phyloP scores from a whole-genome alignment of 35 echinoderm and acorn worm species.

The Hemicentrotus pulcherrimus region DNA sequence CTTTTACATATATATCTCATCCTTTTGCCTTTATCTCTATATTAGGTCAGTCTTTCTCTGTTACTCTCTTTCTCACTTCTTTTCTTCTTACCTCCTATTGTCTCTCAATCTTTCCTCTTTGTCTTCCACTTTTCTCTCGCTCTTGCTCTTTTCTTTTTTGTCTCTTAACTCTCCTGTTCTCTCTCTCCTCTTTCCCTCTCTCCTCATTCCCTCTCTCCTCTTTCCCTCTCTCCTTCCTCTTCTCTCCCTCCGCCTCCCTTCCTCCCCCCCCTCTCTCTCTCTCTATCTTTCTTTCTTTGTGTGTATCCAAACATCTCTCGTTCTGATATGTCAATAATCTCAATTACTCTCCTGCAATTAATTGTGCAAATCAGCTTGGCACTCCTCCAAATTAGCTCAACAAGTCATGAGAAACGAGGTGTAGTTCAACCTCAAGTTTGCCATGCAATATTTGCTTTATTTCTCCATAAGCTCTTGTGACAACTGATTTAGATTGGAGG shows the following conservation, averaged over 20 bases:
- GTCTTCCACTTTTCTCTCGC: neutral
- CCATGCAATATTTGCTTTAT: neutral
- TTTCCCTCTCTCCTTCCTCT: neutral
- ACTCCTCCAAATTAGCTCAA: conserved; percentile 11
- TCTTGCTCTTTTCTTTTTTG: neutral
- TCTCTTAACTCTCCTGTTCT: neutral
- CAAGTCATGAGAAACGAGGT: neutral
- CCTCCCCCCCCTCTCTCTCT: neutral
- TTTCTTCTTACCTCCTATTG: no score
- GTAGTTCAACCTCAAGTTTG: neutral
- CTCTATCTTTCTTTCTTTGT: neutral
- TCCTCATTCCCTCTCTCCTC: neutral
- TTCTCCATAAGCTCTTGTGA: no score
- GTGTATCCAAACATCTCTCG: neutral
- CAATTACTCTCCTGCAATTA: neutral
- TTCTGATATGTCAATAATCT: no score
- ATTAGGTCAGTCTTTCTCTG: no score
- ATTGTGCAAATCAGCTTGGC: conserved; percentile 30
- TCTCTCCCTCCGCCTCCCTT: neutral
- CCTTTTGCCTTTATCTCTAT: no score
- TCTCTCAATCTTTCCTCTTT: neutral
- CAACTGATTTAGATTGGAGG: no score
- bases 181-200: neutral
- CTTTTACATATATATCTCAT: no score
- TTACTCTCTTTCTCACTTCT: no score